Percentiles rank a stretch among this genome's conserved stretches.
These are phyloP conservation scores for Tipula unca DNA, from an alignment of 2,888 invertebrate genomes.

Conservation along the genomic window DNA sequence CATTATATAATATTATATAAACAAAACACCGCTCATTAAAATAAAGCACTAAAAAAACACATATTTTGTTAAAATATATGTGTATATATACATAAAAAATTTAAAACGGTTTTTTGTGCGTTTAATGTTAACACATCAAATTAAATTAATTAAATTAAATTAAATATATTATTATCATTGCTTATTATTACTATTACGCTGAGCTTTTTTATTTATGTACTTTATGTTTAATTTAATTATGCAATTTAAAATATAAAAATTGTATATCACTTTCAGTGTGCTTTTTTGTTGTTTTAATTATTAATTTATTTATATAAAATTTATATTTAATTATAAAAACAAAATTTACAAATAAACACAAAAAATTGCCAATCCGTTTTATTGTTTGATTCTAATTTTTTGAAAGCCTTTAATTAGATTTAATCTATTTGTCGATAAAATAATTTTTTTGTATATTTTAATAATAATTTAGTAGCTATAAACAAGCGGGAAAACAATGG, in stretches of 20 bases:
- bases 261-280: not conserved
- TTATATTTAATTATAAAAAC: not conserved
- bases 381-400: not conserved
- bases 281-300: not conserved
- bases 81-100: not conserved
- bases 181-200: not conserved
- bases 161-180: not conserved
- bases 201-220: not conserved
- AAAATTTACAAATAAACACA: not conserved
- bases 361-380: not conserved
- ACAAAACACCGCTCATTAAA: not conserved
- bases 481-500: not conserved
- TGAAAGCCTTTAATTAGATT: not conserved
- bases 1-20: not conserved
- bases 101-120: not conserved
- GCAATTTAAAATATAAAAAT: not conserved
- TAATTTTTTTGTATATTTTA: not conserved
- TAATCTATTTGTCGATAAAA: not conserved
- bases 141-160: not conserved
- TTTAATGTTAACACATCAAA: conserved; percentile 14
- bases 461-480: not conserved
- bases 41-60: conserved; percentile 14
- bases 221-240: not conserved
- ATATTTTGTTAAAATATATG: not conserved
- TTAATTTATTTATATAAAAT: not conserved